Evolutionary conservation across 2,113 vertebrate species (phyloP).

Genomic region (Sapajus apella): DNA sequence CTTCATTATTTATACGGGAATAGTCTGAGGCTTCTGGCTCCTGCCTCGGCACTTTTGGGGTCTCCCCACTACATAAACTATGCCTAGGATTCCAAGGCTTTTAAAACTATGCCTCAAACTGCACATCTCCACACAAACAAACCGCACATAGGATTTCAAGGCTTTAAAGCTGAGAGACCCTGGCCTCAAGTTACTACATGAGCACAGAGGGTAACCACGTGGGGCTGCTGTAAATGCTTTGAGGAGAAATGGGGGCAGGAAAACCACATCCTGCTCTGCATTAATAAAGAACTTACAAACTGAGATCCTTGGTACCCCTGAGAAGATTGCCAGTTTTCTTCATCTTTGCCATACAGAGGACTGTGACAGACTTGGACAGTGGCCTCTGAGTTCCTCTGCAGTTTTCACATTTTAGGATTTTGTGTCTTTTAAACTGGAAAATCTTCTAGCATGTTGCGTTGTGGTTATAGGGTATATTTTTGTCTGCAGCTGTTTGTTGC

Average conservation of each 20-base stretch:
- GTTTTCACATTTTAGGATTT: slow-evolving; percentile 1
- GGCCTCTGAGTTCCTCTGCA: not conserved
- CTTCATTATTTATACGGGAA: too few relatives aligned
- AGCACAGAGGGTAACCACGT: not conserved
- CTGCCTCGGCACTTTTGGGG: too few relatives aligned
- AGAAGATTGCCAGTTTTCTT: not conserved
- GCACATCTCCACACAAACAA: not conserved
- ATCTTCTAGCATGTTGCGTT: not conserved
- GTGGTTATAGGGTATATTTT: not conserved
- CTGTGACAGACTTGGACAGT: not conserved
- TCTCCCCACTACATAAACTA: too few relatives aligned
- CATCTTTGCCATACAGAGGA: not conserved
- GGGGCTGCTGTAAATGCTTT: not conserved
- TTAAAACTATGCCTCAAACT: not conserved
- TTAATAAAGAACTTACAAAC: not conserved
- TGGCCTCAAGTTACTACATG: not conserved
- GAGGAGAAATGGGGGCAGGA: not conserved
- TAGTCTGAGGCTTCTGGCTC: too few relatives aligned
- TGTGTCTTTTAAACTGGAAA: slow-evolving; percentile 23
- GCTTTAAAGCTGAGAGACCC: not conserved
- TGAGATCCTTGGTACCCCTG: not conserved
- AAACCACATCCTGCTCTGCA: not conserved
- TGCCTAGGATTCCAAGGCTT: too few relatives aligned
- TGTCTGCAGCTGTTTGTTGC: not conserved
- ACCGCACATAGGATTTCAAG: not conserved